Evolutionary conservation across 2,888 invertebrate species (phyloP).

Genomic region (Acleris literana): DNA sequence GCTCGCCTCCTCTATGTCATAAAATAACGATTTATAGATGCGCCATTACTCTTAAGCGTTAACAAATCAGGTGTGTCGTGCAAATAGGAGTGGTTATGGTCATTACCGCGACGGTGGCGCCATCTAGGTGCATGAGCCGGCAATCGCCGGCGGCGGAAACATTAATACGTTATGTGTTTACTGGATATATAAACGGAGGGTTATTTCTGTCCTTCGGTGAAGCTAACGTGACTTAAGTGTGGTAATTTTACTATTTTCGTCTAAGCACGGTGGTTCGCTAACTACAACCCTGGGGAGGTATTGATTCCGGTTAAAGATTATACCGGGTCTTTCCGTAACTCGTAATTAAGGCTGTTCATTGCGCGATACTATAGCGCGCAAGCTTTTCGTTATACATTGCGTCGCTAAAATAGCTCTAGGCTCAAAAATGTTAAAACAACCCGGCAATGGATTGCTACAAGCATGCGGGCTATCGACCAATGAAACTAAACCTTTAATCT

Average conservation of each 20-base stretch:
- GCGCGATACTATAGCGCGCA: no score
- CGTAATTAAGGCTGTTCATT: no score
- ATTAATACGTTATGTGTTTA: conserved; percentile 5
- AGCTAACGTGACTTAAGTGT: conserved; percentile 27
- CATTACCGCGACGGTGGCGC: conserved; percentile 25
- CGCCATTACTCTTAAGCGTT: conserved; percentile 10
- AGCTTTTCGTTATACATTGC: no score
- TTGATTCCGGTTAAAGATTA: no score
- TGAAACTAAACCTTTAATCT: no score
- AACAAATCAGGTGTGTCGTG: conserved; percentile 19
- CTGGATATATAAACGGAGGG: not conserved
- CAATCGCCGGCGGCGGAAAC: conserved; percentile 22
- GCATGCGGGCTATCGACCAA: no score
- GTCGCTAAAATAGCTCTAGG: no score
- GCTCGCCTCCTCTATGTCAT: not conserved
- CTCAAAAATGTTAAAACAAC: no score
- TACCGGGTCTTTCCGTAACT: no score
- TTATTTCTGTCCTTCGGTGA: conserved; percentile 30
- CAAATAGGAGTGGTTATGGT: conserved; percentile 9
- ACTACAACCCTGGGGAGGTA: no score
- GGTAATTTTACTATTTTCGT: conserved; percentile 11
- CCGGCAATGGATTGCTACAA: no score
- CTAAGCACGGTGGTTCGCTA: conserved; percentile 3
- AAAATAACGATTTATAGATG: conserved; percentile 11
- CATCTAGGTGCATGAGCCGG: conserved; percentile 5